These are phyloP conservation scores for Campylorhamphus procurvoides DNA, from an alignment of 2,113 vertebrate genomes.

Conservation along the genomic window DNA sequence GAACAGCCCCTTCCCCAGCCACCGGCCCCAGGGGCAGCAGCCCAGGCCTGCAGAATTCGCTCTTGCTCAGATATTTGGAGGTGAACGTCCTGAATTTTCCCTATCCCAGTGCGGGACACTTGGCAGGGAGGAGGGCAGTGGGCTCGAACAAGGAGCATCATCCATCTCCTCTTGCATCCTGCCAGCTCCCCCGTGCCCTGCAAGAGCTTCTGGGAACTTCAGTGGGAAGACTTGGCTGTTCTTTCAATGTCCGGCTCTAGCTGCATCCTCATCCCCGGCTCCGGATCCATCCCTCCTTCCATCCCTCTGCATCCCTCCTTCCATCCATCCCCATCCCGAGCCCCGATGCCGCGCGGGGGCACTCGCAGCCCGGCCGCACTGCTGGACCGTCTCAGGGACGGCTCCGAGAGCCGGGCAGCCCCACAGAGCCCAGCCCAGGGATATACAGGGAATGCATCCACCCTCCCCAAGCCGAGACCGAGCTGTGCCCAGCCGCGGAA, in stretches of 20 bases:
- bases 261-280: neutral
- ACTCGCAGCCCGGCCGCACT: neutral
- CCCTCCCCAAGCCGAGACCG: neutral
- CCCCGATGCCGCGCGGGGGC: neutral
- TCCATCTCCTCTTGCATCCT: neutral
- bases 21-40: neutral
- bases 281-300: neutral
- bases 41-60: neutral
- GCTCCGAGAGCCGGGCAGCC: neutral
- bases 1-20: neutral
- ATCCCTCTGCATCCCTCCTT: neutral
- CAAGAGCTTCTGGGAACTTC: neutral
- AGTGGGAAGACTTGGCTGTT: accelerated
- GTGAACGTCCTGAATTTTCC: neutral
- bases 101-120: neutral
- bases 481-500: neutral
- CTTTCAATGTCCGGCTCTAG: neutral
- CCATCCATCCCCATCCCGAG: neutral
- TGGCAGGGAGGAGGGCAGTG: neutral
- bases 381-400: neutral
- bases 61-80: neutral
- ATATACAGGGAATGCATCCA: neutral
- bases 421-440: neutral
- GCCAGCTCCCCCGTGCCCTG: neutral
- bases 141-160: neutral